Evolutionary conservation across 2,888 invertebrate species (phyloP).

Genomic region (Acanthosoma haemorrhoidale): DNA sequence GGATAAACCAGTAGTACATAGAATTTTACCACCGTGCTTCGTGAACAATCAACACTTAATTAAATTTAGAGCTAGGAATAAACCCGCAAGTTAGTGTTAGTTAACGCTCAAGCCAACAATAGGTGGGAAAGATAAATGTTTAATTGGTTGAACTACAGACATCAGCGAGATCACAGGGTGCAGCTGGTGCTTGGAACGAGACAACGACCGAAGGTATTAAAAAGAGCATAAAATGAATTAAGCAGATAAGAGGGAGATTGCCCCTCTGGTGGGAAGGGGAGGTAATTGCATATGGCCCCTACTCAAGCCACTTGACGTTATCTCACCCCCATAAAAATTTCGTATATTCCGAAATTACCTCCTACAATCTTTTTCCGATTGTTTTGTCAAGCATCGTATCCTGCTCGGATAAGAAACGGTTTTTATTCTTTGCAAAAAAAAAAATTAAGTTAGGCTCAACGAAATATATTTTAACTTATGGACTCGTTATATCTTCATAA

Average conservation of each 20-base stretch:
- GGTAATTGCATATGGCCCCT: constrained; percentile 10
- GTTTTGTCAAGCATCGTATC: not conserved
- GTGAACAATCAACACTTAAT: not conserved
- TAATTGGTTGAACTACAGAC: not conserved
- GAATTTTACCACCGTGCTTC: too few species aligned
- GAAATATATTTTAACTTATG: too few species aligned
- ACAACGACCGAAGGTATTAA: not conserved
- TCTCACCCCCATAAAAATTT: not conserved
- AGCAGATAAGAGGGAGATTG: not conserved
- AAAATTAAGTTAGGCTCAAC: too few species aligned
- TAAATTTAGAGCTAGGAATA: not conserved
- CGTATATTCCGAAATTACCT: not conserved
- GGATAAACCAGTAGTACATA: too few species aligned
- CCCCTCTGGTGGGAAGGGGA: not conserved
- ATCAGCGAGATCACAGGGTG: not conserved
- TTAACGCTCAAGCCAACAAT: not conserved
- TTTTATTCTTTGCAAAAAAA: not conserved
- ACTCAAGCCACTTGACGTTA: not conserved
- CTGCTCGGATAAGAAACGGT: not conserved
- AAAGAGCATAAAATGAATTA: not conserved
- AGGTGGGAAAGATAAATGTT: not conserved
- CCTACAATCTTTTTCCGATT: not conserved
- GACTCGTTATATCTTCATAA: too few species aligned
- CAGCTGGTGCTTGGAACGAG: not conserved
- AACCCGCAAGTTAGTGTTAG: too few species aligned